Evolutionary conservation across 2,888 invertebrate species (phyloP).

Genomic region (Eupithecia inturbata): DNA sequence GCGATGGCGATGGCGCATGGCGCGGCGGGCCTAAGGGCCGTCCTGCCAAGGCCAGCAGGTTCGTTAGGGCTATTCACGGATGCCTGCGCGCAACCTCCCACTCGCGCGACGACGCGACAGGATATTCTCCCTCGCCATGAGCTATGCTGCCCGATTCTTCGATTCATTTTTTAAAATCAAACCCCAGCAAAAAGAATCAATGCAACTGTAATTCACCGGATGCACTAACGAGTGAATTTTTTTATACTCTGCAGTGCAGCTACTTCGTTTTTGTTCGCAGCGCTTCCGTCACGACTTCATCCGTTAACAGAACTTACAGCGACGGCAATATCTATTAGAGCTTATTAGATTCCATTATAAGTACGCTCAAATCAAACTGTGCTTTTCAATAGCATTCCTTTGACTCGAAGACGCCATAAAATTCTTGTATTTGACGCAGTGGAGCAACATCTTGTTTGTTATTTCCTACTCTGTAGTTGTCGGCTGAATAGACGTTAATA

Average conservation of each 20-base stretch:
- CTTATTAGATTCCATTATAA: slow-evolving; percentile 53
- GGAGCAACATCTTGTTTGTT: slow-evolving; percentile 50
- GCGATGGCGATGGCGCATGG: slow-evolving; percentile 8
- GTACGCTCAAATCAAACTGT: slow-evolving; percentile 44
- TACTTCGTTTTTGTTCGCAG: slow-evolving; percentile 72
- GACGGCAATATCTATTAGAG: slow-evolving; percentile 50
- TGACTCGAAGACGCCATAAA: slow-evolving; percentile 42
- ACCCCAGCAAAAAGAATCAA: slow-evolving; percentile 69
- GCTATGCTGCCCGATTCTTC: slow-evolving; percentile 75
- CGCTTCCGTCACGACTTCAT: slow-evolving; percentile 70
- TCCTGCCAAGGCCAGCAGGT: slow-evolving; percentile 79
- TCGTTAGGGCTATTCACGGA: slow-evolving; percentile 83
- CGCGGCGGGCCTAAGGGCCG: slow-evolving; percentile 57
- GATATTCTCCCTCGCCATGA: slow-evolving; percentile 74
- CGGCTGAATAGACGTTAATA: slow-evolving; percentile 56
- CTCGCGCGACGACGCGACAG: slow-evolving; percentile 68
- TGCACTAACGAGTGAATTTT: slow-evolving; percentile 81
- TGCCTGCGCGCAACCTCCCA: slow-evolving; percentile 69
- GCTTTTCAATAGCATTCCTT: slow-evolving; percentile 44
- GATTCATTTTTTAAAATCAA: slow-evolving; percentile 71
- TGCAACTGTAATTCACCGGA: slow-evolving; percentile 81
- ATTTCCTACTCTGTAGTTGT: slow-evolving; percentile 46
- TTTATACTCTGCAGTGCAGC: slow-evolving; percentile 68
- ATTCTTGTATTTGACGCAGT: slow-evolving; percentile 41
- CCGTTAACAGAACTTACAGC: slow-evolving; percentile 54